These are phyloP conservation scores for Magallana gigas DNA, from an alignment of 1,140 invertebrate species.

Conservation along the genomic window DNA sequence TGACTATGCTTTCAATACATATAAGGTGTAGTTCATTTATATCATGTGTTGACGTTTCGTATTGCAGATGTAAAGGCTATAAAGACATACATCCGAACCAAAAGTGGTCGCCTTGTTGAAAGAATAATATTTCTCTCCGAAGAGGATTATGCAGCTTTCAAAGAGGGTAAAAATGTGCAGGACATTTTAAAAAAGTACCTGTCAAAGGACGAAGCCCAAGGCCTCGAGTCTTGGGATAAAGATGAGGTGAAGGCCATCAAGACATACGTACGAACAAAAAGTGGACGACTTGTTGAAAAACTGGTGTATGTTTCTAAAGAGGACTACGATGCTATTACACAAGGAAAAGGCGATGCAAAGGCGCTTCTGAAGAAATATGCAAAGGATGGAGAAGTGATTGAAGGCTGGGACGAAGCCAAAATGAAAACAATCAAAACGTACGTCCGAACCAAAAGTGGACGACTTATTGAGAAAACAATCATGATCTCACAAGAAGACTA, in stretches of 20 bases:
- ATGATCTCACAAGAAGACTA: conserved; percentile 78
- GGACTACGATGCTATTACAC: conserved; percentile 76
- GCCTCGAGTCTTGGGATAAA: conserved; percentile 77
- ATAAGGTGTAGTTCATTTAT: too few species aligned
- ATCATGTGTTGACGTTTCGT: background rate
- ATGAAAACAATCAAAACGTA: conserved; percentile 78
- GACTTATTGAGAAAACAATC: conserved; percentile 76
- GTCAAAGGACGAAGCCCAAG: conserved; percentile 73
- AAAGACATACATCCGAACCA: conserved; percentile 77
- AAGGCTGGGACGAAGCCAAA: conserved; percentile 77
- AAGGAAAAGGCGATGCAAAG: conserved; percentile 71
- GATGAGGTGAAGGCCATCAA: conserved; percentile 78
- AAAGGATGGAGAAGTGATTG: conserved; percentile 73
- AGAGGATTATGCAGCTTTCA: conserved; percentile 76
- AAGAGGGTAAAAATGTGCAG: conserved; percentile 69
- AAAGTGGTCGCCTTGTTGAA: conserved; percentile 76
- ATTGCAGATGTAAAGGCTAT: conserved; percentile 75
- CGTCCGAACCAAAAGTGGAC: conserved; percentile 77
- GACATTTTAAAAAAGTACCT: conserved; percentile 75
- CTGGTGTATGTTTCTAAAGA: conserved; percentile 76
- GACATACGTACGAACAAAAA: conserved; percentile 77
- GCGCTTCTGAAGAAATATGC: conserved; percentile 75
- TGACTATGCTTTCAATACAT: too few species aligned
- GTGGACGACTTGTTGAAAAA: conserved; percentile 76
- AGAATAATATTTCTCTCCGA: conserved; percentile 75